phyloP scores from a whole-genome alignment of 2,888 invertebrate genomes.

The Agrochola macilenta region DNA sequence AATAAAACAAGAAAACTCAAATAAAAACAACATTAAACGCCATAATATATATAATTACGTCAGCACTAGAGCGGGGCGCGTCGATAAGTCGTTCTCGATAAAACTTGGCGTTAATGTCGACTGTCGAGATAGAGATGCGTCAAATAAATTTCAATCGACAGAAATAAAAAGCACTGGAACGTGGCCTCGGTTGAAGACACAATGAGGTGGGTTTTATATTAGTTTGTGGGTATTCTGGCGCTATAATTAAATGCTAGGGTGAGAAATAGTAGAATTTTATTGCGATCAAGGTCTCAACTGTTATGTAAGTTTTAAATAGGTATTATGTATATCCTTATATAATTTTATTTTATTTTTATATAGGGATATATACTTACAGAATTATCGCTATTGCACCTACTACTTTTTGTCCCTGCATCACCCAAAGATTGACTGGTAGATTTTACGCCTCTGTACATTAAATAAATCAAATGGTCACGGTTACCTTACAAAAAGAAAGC shows the following conservation, averaged over 20 bases:
- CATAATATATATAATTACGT: slow-evolving; percentile 63
- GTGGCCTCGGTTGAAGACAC: slow-evolving; percentile 42
- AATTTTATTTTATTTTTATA: no score
- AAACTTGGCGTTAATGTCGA: slow-evolving; percentile 67
- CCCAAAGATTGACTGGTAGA: no score
- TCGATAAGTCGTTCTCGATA: slow-evolving; percentile 63
- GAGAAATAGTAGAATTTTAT: slow-evolving; percentile 4
- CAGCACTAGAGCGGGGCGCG: slow-evolving; percentile 41
- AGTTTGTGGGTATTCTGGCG: slow-evolving; percentile 33
- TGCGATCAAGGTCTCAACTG: background rate
- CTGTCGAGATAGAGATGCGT: slow-evolving; percentile 66
- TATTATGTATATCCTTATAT: no score
- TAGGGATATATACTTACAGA: no score
- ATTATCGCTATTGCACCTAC: no score
- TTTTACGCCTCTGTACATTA: no score
- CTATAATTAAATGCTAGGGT: slow-evolving; percentile 42
- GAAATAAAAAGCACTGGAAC: slow-evolving; percentile 67
- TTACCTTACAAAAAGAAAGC: no score
- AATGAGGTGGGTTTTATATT: slow-evolving; percentile 44
- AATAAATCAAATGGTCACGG: no score
- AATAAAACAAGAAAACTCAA: background rate
- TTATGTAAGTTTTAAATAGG: no score
- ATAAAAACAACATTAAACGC: slow-evolving; percentile 33
- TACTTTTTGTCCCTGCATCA: no score
- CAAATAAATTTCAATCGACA: slow-evolving; percentile 74